Base-by-base conservation (phyloP, 2,797 vertebrate genomes). In the Acanthis flammea region DNA sequence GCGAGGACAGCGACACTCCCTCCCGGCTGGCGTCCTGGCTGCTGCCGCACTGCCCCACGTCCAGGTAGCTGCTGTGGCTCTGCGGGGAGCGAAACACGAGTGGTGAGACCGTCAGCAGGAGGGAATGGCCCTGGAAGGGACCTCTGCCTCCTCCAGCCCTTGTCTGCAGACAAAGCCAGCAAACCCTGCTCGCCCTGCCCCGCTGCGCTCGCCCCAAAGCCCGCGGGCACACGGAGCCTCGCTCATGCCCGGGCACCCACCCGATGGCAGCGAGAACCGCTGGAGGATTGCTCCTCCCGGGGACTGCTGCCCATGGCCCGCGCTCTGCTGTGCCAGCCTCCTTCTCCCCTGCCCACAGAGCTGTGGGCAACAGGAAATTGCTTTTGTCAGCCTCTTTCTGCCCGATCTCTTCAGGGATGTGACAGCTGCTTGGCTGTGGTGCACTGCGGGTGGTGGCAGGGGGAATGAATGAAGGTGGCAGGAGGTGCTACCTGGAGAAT, bases 1-100 rank as follows among this genome's bases (percentile, higher is more conserved):
- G 98, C 54, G 98, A 98, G 1, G 98, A 98, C 42, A 98, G 97
- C 0, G 98, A 99, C 57, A 98, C 89, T 91, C 96, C 94, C 73
- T 98, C 98, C 67, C 74, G 94, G 65, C 58, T 58, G 79, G 61
- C n/a, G 4, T 91, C 94, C 68, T 94, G 87, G 79, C 83, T 80
- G 25, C 91, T 95, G 76, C 76, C 79, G 5, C 85, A 45, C 85
- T 97, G 98, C 83, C 96, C 97, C 90, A 98, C 95, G 23, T 98
- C 98, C 94, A 98, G 96, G 96, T 98, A 98, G 94, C 97, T 97
- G 92, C 98, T 98, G 86, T 98, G 98, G 94, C 98, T 98, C 99
- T 99, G 95, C 3, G 61, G 97, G 88, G 90, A 79, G 83, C 2
- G 4, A 94, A 93, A 51, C 21, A 57, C 41, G 55, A 15, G 14